Evolutionary conservation across 1,140 invertebrate genomes (phyloP).

Genomic region (Mercenaria mercenaria): DNA sequence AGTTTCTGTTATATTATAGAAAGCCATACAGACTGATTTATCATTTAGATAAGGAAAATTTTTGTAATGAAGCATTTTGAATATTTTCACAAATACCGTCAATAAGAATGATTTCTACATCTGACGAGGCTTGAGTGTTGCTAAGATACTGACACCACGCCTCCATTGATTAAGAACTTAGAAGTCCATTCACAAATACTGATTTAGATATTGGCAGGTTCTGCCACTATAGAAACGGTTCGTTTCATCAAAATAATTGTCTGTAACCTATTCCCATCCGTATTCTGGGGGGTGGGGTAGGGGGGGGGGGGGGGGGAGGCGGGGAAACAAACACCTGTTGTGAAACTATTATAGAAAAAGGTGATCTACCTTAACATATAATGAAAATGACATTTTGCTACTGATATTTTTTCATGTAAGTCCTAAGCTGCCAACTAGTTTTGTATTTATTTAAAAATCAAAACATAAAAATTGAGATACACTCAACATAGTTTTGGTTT

Average conservation of each 20-base stretch:
- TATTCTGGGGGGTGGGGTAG: conserved; percentile 90
- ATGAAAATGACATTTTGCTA: too few species aligned
- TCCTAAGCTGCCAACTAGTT: too few species aligned
- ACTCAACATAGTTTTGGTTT: too few species aligned
- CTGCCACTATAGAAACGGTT: conserved; percentile 93
- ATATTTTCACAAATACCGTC: background rate
- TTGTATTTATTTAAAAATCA: too few species aligned
- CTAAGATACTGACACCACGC: conserved; percentile 88
- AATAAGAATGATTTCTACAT: conserved; percentile 67
- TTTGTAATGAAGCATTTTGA: too few species aligned
- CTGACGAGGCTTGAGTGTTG: conserved; percentile 63
- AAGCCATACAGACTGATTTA: too few species aligned
- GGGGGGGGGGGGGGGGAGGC: too few species aligned
- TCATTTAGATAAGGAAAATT: too few species aligned
- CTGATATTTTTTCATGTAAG: too few species aligned
- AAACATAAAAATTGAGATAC: too few species aligned
- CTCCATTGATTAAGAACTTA: conserved; percentile 98
- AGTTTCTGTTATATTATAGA: too few species aligned
- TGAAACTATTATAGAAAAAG: conserved; percentile 89
- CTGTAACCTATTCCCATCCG: conserved; percentile 85
- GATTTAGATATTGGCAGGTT: conserved; percentile 90
- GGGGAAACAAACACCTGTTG: conserved; percentile 92
- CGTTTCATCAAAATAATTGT: conserved; percentile 89
- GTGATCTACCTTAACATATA: too few species aligned
- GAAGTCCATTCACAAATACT: conserved; percentile 94